These are phyloP conservation scores for Chondrilla cf. caribensis DNA, from an alignment of 37 sponge, comb jelly and placozoan genomes.

Conservation along the genomic window DNA sequence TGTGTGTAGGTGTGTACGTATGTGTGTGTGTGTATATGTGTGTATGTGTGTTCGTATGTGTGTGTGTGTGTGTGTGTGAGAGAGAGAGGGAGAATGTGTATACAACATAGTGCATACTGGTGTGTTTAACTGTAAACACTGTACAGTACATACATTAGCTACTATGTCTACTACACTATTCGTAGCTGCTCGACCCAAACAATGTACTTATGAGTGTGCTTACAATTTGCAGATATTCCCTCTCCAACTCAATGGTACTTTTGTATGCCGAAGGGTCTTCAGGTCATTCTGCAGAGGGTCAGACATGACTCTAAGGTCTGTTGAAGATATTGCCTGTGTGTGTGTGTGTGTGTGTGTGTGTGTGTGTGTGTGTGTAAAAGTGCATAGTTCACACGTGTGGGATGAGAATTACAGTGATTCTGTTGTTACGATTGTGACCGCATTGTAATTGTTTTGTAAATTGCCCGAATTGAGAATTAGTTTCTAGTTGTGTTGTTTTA, in stretches of 20 bases:
- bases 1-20: neutral
- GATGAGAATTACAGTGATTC: too few relatives aligned
- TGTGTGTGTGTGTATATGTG: conserved; percentile 4
- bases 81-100: neutral
- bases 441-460: too few relatives aligned
- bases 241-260: neutral
- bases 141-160: too few relatives aligned
- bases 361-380: too few relatives aligned
- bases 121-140: neutral
- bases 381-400: neutral
- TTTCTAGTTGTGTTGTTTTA: too few relatives aligned
- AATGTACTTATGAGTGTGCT: too few relatives aligned
- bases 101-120: neutral
- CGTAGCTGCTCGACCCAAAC: too few relatives aligned
- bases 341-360: too few relatives aligned
- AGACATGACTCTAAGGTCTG: neutral
- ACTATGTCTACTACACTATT: too few relatives aligned
- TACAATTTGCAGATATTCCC: neutral
- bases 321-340: too few relatives aligned
- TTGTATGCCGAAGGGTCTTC: conserved; percentile 14
- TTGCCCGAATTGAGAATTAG: too few relatives aligned
- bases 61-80: neutral
- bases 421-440: too few relatives aligned
- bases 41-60: neutral
- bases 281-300: neutral